Conservation (phyloP, 2,888 invertebrate species). For the Dynastes grantii region DNA sequence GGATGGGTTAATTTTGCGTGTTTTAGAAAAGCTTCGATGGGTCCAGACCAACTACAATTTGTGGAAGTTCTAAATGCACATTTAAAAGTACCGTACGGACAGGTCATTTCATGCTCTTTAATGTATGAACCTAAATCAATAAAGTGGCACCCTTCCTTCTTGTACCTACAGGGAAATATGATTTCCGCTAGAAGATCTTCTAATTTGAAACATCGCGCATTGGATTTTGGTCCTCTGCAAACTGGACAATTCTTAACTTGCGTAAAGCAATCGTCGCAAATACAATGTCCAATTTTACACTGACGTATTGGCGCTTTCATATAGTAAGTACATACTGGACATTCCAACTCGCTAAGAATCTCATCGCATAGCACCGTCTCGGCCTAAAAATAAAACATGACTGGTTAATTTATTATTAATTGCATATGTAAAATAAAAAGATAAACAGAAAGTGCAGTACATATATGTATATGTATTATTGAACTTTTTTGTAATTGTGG, state of each 20-base stretch:
- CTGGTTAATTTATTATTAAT: too few species aligned
- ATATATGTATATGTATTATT: too few species aligned
- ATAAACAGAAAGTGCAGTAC: too few species aligned
- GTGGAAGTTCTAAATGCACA: slow-evolving; percentile 56
- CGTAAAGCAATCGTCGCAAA: slow-evolving; percentile 54
- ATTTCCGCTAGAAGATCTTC: slow-evolving; percentile 54
- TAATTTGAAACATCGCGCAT: slow-evolving; percentile 51
- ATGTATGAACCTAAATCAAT: slow-evolving; percentile 54
- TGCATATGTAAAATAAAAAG: too few species aligned
- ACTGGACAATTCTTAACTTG: slow-evolving; percentile 54
- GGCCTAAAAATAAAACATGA: neutral
- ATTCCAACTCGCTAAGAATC: slow-evolving; percentile 55
- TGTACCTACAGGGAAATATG: slow-evolving; percentile 57
- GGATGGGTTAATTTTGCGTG: slow-evolving; percentile 58
- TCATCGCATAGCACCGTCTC: slow-evolving; percentile 22
- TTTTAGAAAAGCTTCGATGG: slow-evolving; percentile 49
- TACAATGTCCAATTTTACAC: slow-evolving; percentile 55
- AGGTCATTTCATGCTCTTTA: slow-evolving; percentile 56
- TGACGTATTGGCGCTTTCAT: slow-evolving; percentile 58
- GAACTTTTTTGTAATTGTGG: too few species aligned
- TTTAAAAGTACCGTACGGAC: slow-evolving; percentile 51
- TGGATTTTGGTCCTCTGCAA: slow-evolving; percentile 51
- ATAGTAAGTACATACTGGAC: slow-evolving; percentile 56
- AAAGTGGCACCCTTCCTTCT: slow-evolving; percentile 55
- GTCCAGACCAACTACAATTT: slow-evolving; percentile 57